Base-by-base conservation (phyloP, 2,797 vertebrate genomes). In the Decapterus maruadsi region DNA sequence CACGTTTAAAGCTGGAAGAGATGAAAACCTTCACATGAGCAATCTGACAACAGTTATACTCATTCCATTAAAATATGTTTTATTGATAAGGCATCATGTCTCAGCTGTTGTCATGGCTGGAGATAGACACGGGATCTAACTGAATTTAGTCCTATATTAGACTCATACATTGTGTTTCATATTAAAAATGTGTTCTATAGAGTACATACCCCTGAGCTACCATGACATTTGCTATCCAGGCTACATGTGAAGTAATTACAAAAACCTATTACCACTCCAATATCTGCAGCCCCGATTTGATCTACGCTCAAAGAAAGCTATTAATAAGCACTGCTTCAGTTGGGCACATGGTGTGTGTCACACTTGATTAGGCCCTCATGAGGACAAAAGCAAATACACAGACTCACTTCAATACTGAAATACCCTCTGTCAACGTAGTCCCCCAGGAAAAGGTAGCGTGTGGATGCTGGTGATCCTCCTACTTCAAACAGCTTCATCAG, bases 361-460 rank as follows among this genome's bases (percentile, higher is more conserved):
- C 63, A 70, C 72, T 87, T 72, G 77, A 88, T 90, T 84, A 78
- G 68, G 50, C 59, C 56, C 83, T 54, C 8, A 43, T 67, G 86
- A 80, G 76, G 68, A 80, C 74, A 46, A 68, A 59, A 63, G 70
- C 53, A 57, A 81, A 68, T 20, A 54, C 14, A 36, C 14, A n/a
- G 56, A 97, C 96, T 97, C 95, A 99, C 98, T 96, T 99, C 98
- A 92, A 99, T 99, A 95, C 98, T 99, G 96, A 99, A 99, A 95
- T 99, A 99, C 87, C 98, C 98, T 97, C 98, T 97, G 97, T 99
- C 98, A 84, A 99, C 98, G 22, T 99, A 99, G 95, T 99, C 98
- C 75, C 98, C 98, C 85, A 99, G 94, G 95, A 99, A 99, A 92
- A 99, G 97, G 95, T 99, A 99, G 88, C 98, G 97, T 0, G 98